Evolutionary conservation across 2,797 vertebrate genomes (phyloP).

Genomic region (Moxostoma hubbsi): DNA sequence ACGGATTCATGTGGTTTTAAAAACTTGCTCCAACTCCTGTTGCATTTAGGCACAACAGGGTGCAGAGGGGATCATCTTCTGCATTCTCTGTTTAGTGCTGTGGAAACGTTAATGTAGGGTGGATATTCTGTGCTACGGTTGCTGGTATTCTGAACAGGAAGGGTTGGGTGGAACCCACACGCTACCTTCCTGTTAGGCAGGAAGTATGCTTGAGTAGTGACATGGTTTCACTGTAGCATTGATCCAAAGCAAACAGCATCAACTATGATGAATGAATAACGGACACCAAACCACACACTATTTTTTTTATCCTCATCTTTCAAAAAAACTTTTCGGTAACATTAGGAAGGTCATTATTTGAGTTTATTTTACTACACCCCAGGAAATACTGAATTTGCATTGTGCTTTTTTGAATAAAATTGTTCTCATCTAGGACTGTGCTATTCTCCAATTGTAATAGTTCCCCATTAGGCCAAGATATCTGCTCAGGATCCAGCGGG

Average conservation of each 20-base stretch:
- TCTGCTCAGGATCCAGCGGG: too few relatives aligned
- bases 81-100: not conserved
- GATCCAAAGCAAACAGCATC: constrained; percentile 62
- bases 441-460: too few relatives aligned
- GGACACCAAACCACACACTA: constrained; percentile 26
- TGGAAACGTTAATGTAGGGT: not conserved
- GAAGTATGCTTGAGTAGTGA: constrained; percentile 71
- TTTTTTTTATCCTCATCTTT: constrained; percentile 4
- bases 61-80: not conserved
- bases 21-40: not conserved
- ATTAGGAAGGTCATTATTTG: not conserved
- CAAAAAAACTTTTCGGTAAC: not conserved
- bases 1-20: not conserved
- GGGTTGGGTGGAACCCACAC: constrained; percentile 62
- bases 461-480: too few relatives aligned
- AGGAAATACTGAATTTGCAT: not conserved
- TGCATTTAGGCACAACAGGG: too few relatives aligned
- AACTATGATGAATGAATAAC: constrained; percentile 42
- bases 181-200: constrained; percentile 76
- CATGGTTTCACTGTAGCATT: constrained; percentile 58
- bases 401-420: too few relatives aligned
- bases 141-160: constrained; percentile 69
- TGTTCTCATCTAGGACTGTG: too few relatives aligned
- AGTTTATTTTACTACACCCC: not conserved
- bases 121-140: constrained; percentile 2